Evolutionary conservation across 2,888 invertebrate species (phyloP), one percentile per base, ranked within the genome.

Genomic region (Gisinianus flammeolus): DNA sequence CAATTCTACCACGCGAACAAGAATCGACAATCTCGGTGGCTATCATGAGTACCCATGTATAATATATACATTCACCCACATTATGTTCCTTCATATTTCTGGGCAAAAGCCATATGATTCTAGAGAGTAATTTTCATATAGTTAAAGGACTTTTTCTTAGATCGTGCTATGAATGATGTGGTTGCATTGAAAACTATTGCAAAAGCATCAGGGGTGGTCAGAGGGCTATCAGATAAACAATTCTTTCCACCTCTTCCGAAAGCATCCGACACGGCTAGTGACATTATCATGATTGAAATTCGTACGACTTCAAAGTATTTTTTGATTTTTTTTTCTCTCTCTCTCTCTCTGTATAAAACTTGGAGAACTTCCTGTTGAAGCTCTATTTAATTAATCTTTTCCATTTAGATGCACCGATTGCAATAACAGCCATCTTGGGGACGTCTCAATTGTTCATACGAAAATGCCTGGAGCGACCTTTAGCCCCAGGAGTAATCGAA

Each of bases 1-100:
- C 33, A 33, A 30, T 33, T 64, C 73, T 1, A 64, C 24, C 2
- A 22, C 31, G 5, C 24, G 76, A 19, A 58, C 69, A 2, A 30
- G 76, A 33, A 69, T 76, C 31, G 76, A 76, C 56, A 76, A 76
- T 35, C 44, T 76, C 0, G 76, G 76, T 1, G 44, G 24, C 16
- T 62, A 58, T 12, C 76, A 76, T 33, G 76, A 76, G 44, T 76
- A 76, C 28, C 56, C 58, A 33, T 62, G 62, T 26, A 62, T 8
- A n/a, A n/a, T n/a, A n/a, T n/a, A n/a, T n/a, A n/a, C n/a, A n/a
- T n/a, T n/a, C n/a, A n/a, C n/a, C n/a, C n/a, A n/a, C n/a, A n/a
- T n/a, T n/a, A n/a, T n/a, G n/a, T n/a, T n/a, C n/a, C n/a, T n/a
- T n/a, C n/a, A n/a, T n/a, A n/a, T n/a, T n/a, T n/a, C n/a, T n/a